Conservation (phyloP, 2,888 invertebrate species). For the Prosopocoilus inquinatus region DNA sequence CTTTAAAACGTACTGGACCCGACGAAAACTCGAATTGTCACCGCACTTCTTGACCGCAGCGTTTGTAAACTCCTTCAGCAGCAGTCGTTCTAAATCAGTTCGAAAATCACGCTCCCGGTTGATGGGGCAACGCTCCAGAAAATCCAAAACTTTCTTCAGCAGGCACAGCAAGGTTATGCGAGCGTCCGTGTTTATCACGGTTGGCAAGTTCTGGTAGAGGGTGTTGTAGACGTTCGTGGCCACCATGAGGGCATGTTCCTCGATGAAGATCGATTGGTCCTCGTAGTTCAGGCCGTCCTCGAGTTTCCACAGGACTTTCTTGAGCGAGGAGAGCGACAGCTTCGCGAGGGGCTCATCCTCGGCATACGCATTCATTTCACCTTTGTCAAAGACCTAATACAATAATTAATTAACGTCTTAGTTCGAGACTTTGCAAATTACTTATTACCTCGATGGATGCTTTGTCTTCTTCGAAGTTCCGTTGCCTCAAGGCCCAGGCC, state of each 20-base stretch:
- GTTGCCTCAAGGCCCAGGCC: conserved; percentile 38
- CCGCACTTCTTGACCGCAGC: conserved; percentile 2
- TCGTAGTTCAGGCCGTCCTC: conserved; percentile 36
- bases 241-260: conserved; percentile 40
- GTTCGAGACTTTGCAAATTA: neutral
- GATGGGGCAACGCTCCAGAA: conserved; percentile 16
- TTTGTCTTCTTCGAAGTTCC: conserved; percentile 21
- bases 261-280: conserved; percentile 40
- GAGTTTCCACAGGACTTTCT: conserved; percentile 32
- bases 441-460: conserved; percentile 28
- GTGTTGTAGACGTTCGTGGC: conserved; percentile 37
- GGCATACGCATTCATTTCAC: conserved; percentile 59
- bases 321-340: conserved; percentile 5
- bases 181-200: conserved; percentile 8
- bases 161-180: conserved; percentile 14
- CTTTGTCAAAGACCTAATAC: conserved; percentile 64
- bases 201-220: conserved; percentile 20
- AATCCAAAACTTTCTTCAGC: conserved; percentile 19
- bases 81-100: conserved; percentile 10
- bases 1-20: conserved; percentile 3
- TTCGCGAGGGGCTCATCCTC: conserved; percentile 43
- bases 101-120: conserved; percentile 11
- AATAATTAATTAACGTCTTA: neutral
- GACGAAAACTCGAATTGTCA: neutral
- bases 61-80: conserved; percentile 16